Base-by-base conservation (phyloP, 2,888 invertebrate species). In the Lamellibrachia columna region DNA sequence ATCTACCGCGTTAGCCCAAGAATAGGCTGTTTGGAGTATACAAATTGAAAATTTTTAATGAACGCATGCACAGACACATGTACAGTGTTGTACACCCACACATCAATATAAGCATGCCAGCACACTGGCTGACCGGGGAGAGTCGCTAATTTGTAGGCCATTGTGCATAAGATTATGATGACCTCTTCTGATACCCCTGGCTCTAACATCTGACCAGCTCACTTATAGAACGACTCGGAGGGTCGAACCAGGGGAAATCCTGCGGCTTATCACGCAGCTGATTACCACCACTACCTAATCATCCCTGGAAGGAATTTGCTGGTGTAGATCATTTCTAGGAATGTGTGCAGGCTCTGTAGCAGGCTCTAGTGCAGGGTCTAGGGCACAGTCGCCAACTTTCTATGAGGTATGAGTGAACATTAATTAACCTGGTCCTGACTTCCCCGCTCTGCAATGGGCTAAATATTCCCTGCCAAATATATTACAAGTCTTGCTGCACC, bases 301-400 rank as follows among this genome's bases (percentile, higher is more conserved):
- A n/a, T 75, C 75, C 75, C 75, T 75, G 22, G 75, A 75, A 75
- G 75, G 75, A 75, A 75, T 75, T 75, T n/a, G 75, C 75, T 22
- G 75, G 75, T 75, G 75, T 75, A 75, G 75, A 75, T 75, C 75
- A 75, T 75, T 75, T 75, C 75, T 75, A 75, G 75, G 75, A 75
- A 75, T 75, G 75, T 75, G 75, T 75, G 75, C 22, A 22, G 22
- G 75, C 75, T 15, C 22, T 75, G 75, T 15, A 3, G 75, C 75
- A 75, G n/a, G 75, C 40, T 40, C 40, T 40, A 40, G 40, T 40
- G 40, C 40, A 40, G 40, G 40, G 40, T 15, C 22, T 75, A n/a
- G 75, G 2, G 75, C 75, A 75, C 22, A n/a, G 75, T 75, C 75
- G 22, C 75, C 75, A 75, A 75, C 75, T 75, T 75, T 15, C 15